These are phyloP conservation scores for Megaceryle torquata DNA, from an alignment of 2,113 vertebrate species.

Conservation along the genomic window DNA sequence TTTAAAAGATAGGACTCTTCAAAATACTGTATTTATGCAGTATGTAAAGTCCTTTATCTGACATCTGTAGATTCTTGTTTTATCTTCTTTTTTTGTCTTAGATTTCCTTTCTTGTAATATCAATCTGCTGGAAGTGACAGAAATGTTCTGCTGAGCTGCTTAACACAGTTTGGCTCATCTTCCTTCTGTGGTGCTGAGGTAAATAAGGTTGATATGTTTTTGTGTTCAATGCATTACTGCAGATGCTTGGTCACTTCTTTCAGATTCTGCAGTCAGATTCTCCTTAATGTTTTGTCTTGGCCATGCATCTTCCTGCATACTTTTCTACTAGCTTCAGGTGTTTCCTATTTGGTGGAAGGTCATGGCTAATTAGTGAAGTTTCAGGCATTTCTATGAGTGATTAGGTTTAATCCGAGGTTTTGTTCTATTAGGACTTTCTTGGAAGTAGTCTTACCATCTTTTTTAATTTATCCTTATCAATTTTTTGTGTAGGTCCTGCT, in stretches of 20 bases:
- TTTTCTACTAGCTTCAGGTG: neutral
- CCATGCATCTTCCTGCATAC: neutral
- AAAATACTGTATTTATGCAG: neutral
- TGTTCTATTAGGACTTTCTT: neutral
- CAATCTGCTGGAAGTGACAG: neutral
- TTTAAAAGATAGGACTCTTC: neutral
- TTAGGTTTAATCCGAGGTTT: neutral
- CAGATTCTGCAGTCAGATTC: neutral
- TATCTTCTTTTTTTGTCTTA: neutral
- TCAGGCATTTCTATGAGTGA: neutral
- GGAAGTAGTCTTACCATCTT: neutral
- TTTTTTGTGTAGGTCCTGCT: neutral
- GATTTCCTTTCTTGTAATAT: neutral
- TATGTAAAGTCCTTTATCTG: neutral
- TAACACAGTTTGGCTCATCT: neutral
- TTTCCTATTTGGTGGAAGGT: neutral
- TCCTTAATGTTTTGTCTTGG: neutral
- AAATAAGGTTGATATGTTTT: neutral
- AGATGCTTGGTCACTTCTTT: neutral
- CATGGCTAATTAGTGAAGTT: neutral
- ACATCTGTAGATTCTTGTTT: neutral
- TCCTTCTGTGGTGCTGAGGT: neutral
- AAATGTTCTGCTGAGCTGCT: neutral
- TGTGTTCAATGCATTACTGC: neutral
- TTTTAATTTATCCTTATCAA: neutral